A percentile compares a stretch with the other conserved stretches of the same genome.
These are phyloP conservation scores for Pluvianellus socialis DNA, from an alignment of 2,113 vertebrate species.

Conservation along the genomic window DNA sequence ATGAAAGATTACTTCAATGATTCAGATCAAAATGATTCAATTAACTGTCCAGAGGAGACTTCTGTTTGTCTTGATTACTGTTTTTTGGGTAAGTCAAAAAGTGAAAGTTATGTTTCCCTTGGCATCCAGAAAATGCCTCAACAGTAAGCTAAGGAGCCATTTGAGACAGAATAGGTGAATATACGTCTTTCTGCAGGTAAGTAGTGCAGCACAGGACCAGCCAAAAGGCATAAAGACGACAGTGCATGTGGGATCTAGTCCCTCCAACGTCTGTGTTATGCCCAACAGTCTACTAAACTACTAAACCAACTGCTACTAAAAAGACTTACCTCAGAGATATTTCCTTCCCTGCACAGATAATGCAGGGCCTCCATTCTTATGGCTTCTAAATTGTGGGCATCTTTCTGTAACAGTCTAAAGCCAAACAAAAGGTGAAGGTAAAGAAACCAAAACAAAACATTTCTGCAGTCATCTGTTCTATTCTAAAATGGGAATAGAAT, in stretches of 20 bases:
- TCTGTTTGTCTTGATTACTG: neutral
- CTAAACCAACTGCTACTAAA: neutral
- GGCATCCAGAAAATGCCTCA: neutral
- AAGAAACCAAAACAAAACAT: neutral
- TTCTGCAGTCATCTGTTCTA: neutral
- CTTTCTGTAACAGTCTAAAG: slow-evolving; percentile 88
- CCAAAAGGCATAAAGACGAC: neutral
- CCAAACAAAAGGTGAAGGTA: slow-evolving; percentile 36
- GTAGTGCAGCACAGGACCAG: neutral
- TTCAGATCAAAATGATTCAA: neutral
- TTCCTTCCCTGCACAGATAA: slow-evolving; percentile 90
- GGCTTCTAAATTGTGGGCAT: slow-evolving; percentile 89
- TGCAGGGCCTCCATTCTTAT: slow-evolving; percentile 87
- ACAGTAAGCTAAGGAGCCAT: neutral
- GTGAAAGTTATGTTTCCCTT: neutral
- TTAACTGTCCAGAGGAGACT: neutral
- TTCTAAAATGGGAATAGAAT: neutral
- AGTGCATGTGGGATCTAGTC: neutral
- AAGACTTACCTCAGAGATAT: slow-evolving; percentile 82
- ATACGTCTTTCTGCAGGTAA: neutral
- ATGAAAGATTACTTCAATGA: neutral
- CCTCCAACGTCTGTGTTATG: neutral
- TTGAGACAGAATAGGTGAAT: neutral
- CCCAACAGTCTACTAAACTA: neutral
- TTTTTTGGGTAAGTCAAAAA: neutral